A percentile compares a stretch with the other conserved stretches of the same genome.
phyloP scores from a whole-genome alignment of 2,888 invertebrate species.

The Dynastes hyllus region DNA sequence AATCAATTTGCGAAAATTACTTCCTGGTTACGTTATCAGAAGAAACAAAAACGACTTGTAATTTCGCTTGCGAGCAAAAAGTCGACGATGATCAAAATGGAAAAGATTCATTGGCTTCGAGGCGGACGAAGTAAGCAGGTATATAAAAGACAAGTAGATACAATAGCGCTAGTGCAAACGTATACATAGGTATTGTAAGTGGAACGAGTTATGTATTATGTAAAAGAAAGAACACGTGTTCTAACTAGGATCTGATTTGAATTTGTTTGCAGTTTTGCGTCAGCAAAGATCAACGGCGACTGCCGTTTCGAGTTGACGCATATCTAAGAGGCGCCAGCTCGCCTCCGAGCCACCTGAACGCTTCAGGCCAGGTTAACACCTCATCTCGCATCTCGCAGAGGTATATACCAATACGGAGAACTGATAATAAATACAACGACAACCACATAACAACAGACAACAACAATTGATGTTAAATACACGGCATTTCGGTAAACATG shows the following conservation, averaged over 20 bases:
- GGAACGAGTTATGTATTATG: slow-evolving; percentile 52
- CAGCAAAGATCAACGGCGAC: slow-evolving; percentile 45
- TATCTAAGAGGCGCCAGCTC: slow-evolving; percentile 53
- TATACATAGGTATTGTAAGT: slow-evolving; percentile 40
- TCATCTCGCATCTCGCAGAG: slow-evolving; percentile 41
- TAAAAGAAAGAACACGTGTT: slow-evolving; percentile 54
- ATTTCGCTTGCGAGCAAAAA: slow-evolving; percentile 13
- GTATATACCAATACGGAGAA: slow-evolving; percentile 6
- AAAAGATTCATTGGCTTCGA: slow-evolving; percentile 6
- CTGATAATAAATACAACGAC: slow-evolving; percentile 5
- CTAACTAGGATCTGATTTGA: slow-evolving; percentile 53
- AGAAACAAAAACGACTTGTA: slow-evolving; percentile 12
- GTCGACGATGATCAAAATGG: slow-evolving; percentile 9
- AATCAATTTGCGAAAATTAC: slow-evolving; percentile 11
- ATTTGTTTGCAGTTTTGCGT: slow-evolving; percentile 52
- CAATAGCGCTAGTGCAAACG: background rate
- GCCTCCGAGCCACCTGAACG: slow-evolving; percentile 52
- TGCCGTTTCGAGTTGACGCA: slow-evolving; percentile 49
- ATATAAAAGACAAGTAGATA: slow-evolving; percentile 9
- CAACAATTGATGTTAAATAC: slow-evolving; percentile 31
- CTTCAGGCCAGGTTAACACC: slow-evolving; percentile 52
- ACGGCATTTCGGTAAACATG: slow-evolving; percentile 28
- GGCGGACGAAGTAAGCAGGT: slow-evolving; percentile 18
- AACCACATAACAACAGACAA: slow-evolving; percentile 9
- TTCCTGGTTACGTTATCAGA: slow-evolving; percentile 10